These are phyloP conservation scores for Drosophila oshimai DNA, from an alignment of 1,140 invertebrate genomes.

Conservation along the genomic window DNA sequence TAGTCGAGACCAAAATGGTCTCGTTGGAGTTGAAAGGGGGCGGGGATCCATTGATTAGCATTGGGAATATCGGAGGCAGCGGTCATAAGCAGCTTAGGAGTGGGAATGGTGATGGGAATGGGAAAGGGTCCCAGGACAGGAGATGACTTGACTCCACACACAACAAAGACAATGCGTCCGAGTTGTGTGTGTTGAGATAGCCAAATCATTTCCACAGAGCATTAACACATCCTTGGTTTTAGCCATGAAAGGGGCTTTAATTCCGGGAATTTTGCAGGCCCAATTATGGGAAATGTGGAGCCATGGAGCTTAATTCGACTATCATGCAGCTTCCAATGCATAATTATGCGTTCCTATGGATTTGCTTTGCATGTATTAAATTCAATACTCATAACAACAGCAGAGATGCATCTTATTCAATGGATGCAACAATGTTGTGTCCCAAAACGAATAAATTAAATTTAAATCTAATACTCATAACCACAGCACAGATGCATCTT, in stretches of 20 bases:
- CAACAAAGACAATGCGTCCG: not conserved
- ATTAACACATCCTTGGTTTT: slow-evolving; percentile 8
- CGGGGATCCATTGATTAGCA: slow-evolving; percentile 36
- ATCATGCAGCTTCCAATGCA: not conserved
- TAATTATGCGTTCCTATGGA: not conserved
- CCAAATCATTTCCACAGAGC: slow-evolving; percentile 15
- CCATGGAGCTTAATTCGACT: not conserved
- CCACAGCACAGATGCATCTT: not conserved
- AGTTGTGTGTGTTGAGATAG: not conserved
- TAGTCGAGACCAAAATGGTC: slow-evolving; percentile 50
- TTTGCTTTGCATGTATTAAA: not conserved
- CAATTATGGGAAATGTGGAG: not conserved
- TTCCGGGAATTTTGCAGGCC: not conserved
- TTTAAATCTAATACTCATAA: not conserved
- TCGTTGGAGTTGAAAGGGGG: slow-evolving; percentile 3
- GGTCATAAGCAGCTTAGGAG: slow-evolving; percentile 35
- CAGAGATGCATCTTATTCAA: not conserved
- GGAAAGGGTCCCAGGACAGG: not conserved
- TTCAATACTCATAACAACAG: not conserved
- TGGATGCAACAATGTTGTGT: not conserved
- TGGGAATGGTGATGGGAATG: not conserved
- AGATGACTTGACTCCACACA: slow-evolving; percentile 19
- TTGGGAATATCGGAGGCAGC: slow-evolving; percentile 32
- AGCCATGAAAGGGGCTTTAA: slow-evolving; percentile 14
- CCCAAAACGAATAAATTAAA: not conserved